Conservation (phyloP, 1,140 invertebrate genomes). For the Polyergus mexicanus region DNA sequence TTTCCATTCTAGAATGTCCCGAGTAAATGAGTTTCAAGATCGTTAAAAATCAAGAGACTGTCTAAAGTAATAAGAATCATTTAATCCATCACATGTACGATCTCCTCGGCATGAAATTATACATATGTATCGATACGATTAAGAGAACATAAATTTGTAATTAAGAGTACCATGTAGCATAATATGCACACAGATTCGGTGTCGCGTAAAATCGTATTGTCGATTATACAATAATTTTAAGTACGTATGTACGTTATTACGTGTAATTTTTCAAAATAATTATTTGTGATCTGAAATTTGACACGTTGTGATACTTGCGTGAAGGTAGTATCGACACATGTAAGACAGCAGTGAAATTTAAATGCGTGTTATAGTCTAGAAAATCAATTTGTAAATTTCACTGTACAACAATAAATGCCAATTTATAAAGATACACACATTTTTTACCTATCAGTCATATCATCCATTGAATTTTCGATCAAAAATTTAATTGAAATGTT, state of each 20-base stretch:
- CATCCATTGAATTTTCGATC: background rate
- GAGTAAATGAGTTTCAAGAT: constrained; percentile 5
- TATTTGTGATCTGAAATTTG: constrained; percentile 36
- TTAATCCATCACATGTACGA: constrained; percentile 50
- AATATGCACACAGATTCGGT: constrained; percentile 63
- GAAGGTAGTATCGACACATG: constrained; percentile 68
- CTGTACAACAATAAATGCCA: constrained; percentile 80
- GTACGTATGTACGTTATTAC: constrained; percentile 54
- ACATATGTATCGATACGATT: constrained; percentile 67
- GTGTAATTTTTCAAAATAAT: constrained; percentile 55
- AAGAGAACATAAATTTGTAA: constrained; percentile 68
- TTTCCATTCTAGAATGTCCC: constrained; percentile 18
- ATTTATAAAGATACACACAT: constrained; percentile 78
- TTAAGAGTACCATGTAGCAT: constrained; percentile 63
- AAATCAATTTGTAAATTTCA: constrained; percentile 81
- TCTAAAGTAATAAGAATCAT: constrained; percentile 55
- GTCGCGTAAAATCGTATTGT: constrained; percentile 66
- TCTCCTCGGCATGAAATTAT: constrained; percentile 53
- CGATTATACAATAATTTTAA: constrained; percentile 68
- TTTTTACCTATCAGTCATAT: constrained; percentile 2
- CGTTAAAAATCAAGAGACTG: constrained; percentile 37
- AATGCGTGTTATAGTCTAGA: constrained; percentile 67
- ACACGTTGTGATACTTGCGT: constrained; percentile 69
- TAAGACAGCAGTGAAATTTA: constrained; percentile 74
- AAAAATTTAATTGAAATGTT: background rate